Percentiles rank a stretch among this genome's conserved stretches.
phyloP scores from a whole-genome alignment of 2,888 invertebrate species.

The Phoronis australis region DNA sequence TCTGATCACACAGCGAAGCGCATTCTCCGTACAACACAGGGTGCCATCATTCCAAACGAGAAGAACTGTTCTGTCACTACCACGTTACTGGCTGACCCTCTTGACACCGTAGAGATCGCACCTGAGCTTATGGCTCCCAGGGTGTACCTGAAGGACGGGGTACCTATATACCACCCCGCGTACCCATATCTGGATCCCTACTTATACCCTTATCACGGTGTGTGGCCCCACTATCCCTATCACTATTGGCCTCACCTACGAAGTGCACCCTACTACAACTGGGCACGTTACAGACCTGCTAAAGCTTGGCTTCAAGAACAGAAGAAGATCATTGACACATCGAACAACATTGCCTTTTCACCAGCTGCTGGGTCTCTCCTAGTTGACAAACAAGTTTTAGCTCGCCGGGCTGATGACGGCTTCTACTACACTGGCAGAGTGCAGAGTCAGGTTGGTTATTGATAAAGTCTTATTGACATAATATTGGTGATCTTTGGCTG shows the following conservation, averaged over 20 bases:
- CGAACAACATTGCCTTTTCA: slow-evolving; percentile 20
- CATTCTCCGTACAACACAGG: slow-evolving; percentile 37
- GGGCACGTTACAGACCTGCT: slow-evolving; percentile 35
- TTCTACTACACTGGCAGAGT: slow-evolving; percentile 47
- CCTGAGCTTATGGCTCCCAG: background rate
- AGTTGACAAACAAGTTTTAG: slow-evolving; percentile 42
- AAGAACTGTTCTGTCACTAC: slow-evolving; percentile 36
- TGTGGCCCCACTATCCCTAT: slow-evolving; percentile 3
- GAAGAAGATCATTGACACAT: slow-evolving; percentile 24
- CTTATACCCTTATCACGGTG: slow-evolving; percentile 7
- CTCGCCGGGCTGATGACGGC: slow-evolving; percentile 45
- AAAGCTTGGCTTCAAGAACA: slow-evolving; percentile 33
- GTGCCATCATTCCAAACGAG: slow-evolving; percentile 27
- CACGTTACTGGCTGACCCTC: slow-evolving; percentile 31
- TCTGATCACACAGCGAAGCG: slow-evolving; percentile 33
- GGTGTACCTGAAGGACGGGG: background rate
- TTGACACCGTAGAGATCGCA: background rate
- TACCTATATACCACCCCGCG: background rate
- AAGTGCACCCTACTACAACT: slow-evolving; percentile 21
- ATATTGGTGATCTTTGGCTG: no score
- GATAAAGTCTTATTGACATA: no score
- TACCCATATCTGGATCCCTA: slow-evolving; percentile 15
- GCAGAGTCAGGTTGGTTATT: slow-evolving; percentile 42
- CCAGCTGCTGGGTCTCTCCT: slow-evolving; percentile 47
- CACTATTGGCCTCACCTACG: slow-evolving; percentile 12